A percentile compares a stretch with the other conserved stretches of the same genome.
Conservation (phyloP, 2,888 invertebrate genomes). For the Lingula anatina region DNA sequence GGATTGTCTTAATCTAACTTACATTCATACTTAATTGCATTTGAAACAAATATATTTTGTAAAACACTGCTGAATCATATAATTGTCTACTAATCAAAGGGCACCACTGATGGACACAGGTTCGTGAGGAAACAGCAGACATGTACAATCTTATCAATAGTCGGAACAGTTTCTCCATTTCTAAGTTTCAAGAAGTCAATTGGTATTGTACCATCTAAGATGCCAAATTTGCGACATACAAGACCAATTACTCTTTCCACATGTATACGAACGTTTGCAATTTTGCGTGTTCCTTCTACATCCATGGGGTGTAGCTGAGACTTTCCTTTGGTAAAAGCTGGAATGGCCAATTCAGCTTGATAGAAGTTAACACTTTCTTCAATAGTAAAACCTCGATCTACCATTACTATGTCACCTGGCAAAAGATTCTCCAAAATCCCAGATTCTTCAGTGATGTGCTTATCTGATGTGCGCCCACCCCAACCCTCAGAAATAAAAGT, state of each 20-base stretch:
- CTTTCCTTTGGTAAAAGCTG: slow-evolving; percentile 13
- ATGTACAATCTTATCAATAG: slow-evolving; percentile 12
- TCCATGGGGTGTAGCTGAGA: slow-evolving; percentile 9
- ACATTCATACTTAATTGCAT: too few species aligned
- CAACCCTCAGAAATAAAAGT: slow-evolving; percentile 21
- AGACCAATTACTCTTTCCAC: slow-evolving; percentile 16
- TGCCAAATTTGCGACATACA: slow-evolving; percentile 4
- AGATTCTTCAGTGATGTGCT: slow-evolving; percentile 15
- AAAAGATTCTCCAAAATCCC: slow-evolving; percentile 13
- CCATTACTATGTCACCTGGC: slow-evolving; percentile 15
- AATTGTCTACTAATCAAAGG: slow-evolving; percentile 6
- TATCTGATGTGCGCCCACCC: slow-evolving; percentile 22
- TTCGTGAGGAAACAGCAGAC: slow-evolving; percentile 12
- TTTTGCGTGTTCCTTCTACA: slow-evolving; percentile 12
- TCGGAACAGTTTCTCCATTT: slow-evolving; percentile 4
- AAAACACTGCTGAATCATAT: too few species aligned
- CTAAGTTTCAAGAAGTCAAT: background rate
- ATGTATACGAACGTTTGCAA: slow-evolving; percentile 14
- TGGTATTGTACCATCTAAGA: background rate
- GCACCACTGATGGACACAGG: slow-evolving; percentile 9
- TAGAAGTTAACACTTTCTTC: slow-evolving; percentile 7
- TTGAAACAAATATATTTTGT: too few species aligned
- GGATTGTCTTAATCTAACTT: too few species aligned
- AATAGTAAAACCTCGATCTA: slow-evolving; percentile 20
- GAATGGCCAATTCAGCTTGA: slow-evolving; percentile 11